Evolutionary conservation across 2,113 vertebrate species (phyloP).

Genomic region (Vulpes vulpes): DNA sequence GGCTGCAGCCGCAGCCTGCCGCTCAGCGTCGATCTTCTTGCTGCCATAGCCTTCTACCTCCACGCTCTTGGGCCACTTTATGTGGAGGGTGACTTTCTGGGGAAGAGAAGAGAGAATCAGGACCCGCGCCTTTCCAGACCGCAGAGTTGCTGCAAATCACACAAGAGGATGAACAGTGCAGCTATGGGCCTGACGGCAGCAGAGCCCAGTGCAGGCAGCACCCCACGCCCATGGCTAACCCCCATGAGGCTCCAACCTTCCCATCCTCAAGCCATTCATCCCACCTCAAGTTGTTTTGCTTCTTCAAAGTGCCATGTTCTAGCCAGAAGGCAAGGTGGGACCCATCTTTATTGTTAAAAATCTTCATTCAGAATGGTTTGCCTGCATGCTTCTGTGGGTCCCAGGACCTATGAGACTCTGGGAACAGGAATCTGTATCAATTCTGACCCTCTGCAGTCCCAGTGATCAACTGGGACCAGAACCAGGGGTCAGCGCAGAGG

Average conservation of each 20-base stretch:
- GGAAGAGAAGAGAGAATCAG: slow-evolving; percentile 64
- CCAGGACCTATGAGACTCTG: not conserved
- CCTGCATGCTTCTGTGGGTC: not conserved
- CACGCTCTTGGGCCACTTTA: slow-evolving; percentile 95
- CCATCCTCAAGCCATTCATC: not conserved
- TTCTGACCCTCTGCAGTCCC: not conserved
- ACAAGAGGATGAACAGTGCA: too few relatives aligned
- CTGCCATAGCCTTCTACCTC: slow-evolving; percentile 94
- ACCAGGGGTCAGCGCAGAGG: not conserved
- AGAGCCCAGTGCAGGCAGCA: not conserved
- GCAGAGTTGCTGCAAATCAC: not conserved
- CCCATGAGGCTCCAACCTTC: not conserved
- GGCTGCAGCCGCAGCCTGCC: slow-evolving; percentile 94
- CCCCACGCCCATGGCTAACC: not conserved
- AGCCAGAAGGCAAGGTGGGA: not conserved
- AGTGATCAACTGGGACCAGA: not conserved
- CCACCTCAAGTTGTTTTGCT: not conserved
- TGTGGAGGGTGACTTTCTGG: slow-evolving; percentile 94
- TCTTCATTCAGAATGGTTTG: not conserved
- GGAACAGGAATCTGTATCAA: not conserved
- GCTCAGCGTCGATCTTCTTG: slow-evolving; percentile 94
- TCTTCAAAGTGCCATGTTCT: not conserved
- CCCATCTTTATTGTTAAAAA: not conserved
- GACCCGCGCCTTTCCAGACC: not conserved
- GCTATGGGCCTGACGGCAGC: not conserved